Evolutionary conservation across 2,797 vertebrate species (phyloP), one percentile per base, ranked within the genome.

Genomic region (Lophotriccus pileatus): DNA sequence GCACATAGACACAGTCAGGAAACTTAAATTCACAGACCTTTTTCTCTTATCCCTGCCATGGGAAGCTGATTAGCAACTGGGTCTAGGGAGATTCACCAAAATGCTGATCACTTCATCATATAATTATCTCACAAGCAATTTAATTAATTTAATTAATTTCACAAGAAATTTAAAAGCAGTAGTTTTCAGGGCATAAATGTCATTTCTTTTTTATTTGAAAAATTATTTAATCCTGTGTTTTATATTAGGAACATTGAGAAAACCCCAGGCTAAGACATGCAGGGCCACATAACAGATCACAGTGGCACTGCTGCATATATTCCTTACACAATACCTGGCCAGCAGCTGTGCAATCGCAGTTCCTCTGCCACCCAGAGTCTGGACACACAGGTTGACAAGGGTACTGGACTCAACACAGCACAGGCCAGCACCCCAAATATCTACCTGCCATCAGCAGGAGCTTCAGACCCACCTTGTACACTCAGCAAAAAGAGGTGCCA

Each of bases 111-210:
- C 73, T 22, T 86, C 89, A 88, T 69, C 34, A 43, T 66, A 15
- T 70, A 73, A 90, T 94, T 95, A 85, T 53, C 83, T 86, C 73
- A 81, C 55, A 76, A 70, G 63, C 11, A n/a, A 77, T 49, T 47
- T 14, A 47, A 47, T 47, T 47, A 8, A 47, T 47, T 24, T 24
- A 47, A 24, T 47, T 47, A 47, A 47, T 47, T 47, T 47, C 46
- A 60, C 32, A 59, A 86, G 7, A 41, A 12, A 85, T 78, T 89
- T 86, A 73, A 95, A 95, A 84, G 34, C 37, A 75, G 12, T 46
- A 32, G 41, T 53, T 94, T 84, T 43, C 84, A 55, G 67, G 21
- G 55, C 9, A 12, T 53, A 56, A 36, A 19, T 78, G 69, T 75
- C 25, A 50, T 30, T 70, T 77, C 17, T 62, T 37, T 74, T 85